Base-by-base conservation (phyloP, 1,140 invertebrate genomes). In the Drosophila grimshawi region DNA sequence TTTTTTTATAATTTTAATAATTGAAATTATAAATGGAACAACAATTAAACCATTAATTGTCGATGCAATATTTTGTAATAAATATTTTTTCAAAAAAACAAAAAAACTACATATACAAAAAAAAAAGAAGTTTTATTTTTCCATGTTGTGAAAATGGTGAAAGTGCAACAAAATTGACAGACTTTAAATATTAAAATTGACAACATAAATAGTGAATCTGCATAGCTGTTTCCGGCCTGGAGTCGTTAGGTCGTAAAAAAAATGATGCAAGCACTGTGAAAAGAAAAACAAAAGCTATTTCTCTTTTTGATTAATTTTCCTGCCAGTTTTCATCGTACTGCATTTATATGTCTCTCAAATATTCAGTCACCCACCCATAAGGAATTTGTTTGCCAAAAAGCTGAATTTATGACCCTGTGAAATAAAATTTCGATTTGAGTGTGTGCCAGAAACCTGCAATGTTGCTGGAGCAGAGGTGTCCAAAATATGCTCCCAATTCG, bases 31-130 rank as follows among this genome's bases (percentile, higher is more conserved):
- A 69, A 81, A 65, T 63, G 45, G 19, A 63, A 76, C 71, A 80
- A 75, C 43, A 67, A 78, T 76, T 60, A 77, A 62, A 86, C 52
- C 76, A 76, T 61, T 86, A 76, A 81, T 76, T 86, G 79, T 86
- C 82, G 82, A 86, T 82, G 82, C 82, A 86, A 86, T 86, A 86
- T 86, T 86, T 86, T 86, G 82, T 86, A 86, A 86, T 86, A 86
- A 86, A 86, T 30, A 66, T 70, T 81, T 81, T 76, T 72, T 33
- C 4, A 43, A 69, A 73, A 69, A 66, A 62, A 29, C 19, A 41
- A 59, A 70, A 39, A 30, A 8, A 30, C 48, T 71, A 64, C 37
- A 59, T 48, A 37, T 27, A 19, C 19, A 19, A 53, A 32, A 46
- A 46, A n/a, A 33, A 53, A n/a, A 35, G 4, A 6, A 48, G 4